Evolutionary conservation across 2,113 vertebrate species (phyloP).

Genomic region (Pantherophis guttatus): DNA sequence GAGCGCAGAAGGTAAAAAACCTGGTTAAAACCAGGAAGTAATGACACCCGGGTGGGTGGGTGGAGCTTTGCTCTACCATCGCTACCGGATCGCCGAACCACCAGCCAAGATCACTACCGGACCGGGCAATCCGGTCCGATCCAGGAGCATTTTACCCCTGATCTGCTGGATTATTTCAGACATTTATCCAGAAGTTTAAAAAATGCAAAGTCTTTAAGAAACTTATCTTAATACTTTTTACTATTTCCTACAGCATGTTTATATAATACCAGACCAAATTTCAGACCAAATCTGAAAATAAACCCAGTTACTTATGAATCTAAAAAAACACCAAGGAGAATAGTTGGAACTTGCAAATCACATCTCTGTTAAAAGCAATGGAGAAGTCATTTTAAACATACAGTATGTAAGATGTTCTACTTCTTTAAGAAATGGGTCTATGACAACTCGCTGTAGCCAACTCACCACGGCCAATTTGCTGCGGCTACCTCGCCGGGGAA

Average conservation of each 20-base stretch:
- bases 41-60: too few relatives aligned
- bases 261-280: not conserved
- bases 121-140: too few relatives aligned
- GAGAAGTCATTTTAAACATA: not conserved
- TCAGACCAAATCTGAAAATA: not conserved
- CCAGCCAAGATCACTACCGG: too few relatives aligned
- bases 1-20: too few relatives aligned
- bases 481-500: not conserved
- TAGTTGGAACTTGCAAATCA: not conserved
- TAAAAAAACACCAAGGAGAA: not conserved
- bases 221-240: not conserved
- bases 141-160: too few relatives aligned
- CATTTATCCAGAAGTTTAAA: not conserved
- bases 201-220: not conserved
- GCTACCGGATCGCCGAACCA: too few relatives aligned
- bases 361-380: not conserved
- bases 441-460: not conserved
- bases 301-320: not conserved
- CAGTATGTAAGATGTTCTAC: not conserved
- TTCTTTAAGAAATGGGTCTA: not conserved
- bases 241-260: not conserved
- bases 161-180: conserved; percentile 4
- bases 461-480: not conserved
- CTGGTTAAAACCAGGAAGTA: too few relatives aligned
- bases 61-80: too few relatives aligned